Conservation (phyloP, 2,797 vertebrate species). For the Adrianichthys oophorus region DNA sequence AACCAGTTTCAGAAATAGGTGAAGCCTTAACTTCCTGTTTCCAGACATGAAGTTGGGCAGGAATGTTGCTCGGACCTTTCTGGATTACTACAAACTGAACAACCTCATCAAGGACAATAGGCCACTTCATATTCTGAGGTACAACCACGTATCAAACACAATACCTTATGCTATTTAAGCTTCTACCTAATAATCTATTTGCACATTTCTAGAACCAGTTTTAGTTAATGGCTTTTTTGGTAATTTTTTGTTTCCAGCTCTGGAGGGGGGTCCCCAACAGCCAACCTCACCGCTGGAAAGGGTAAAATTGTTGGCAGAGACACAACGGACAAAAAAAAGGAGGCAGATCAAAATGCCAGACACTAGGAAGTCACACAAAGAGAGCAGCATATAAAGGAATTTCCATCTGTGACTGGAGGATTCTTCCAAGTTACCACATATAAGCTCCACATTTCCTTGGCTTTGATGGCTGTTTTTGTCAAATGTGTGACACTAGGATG, state of each 20-base stretch:
- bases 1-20: neutral
- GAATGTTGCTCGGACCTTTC: constrained; percentile 93
- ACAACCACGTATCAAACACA: constrained; percentile 4
- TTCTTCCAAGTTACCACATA: constrained; percentile 63
- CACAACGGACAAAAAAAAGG: constrained; percentile 58
- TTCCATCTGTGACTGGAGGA: constrained; percentile 53
- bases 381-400: constrained; percentile 51
- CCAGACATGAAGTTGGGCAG: constrained; percentile 96
- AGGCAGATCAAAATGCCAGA: constrained; percentile 55
- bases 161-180: neutral
- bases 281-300: constrained; percentile 52
- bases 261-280: constrained; percentile 54
- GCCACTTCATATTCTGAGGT: constrained; percentile 73
- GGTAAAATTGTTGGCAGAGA: constrained; percentile 56
- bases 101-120: constrained; percentile 80
- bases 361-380: constrained; percentile 51
- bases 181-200: neutral
- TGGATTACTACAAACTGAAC: constrained; percentile 95
- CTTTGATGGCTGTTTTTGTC: constrained; percentile 57
- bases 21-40: constrained; percentile 72
- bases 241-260: constrained; percentile 54
- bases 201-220: neutral
- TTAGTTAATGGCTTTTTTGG: constrained; percentile 7
- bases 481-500: constrained; percentile 58
- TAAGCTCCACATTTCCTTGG: constrained; percentile 54